Percentiles rank a stretch among this genome's conserved stretches.
Conservation (phyloP, 2,113 vertebrate genomes). For the Strix aluco region DNA sequence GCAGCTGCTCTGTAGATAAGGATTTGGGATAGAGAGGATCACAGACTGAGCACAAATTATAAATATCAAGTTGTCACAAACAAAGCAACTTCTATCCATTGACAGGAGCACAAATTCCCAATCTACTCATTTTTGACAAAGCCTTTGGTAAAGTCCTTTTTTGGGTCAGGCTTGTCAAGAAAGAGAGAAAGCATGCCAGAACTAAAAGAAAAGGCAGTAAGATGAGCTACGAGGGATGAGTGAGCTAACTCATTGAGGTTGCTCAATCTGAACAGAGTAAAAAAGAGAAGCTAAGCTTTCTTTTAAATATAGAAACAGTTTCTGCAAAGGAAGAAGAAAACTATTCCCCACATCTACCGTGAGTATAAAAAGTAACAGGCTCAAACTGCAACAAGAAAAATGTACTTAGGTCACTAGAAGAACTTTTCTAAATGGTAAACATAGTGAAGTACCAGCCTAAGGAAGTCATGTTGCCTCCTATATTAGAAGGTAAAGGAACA, state of each 20-base stretch:
- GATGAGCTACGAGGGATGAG: neutral
- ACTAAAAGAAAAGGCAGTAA: neutral
- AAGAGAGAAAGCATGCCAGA: neutral
- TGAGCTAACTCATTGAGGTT: neutral
- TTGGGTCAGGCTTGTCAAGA: neutral
- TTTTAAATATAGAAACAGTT: neutral
- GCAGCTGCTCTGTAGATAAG: conserved; percentile 22
- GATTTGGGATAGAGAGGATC: neutral
- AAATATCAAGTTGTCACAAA: neutral
- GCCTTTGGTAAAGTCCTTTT: neutral
- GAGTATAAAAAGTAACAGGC: neutral
- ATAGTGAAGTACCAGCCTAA: neutral
- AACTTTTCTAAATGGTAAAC: neutral
- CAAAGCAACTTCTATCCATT: neutral
- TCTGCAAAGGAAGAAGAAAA: neutral
- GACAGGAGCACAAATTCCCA: neutral
- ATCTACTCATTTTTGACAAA: neutral
- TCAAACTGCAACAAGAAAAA: neutral
- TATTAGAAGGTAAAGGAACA: neutral
- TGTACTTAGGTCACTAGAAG: neutral
- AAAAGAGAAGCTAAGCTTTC: neutral
- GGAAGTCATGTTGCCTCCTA: neutral
- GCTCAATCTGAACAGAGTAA: neutral
- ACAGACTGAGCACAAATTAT: neutral
- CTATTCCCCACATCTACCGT: neutral